Conservation (phyloP, 2,113 vertebrate genomes). For the Coptodon bakossiorum region DNA sequence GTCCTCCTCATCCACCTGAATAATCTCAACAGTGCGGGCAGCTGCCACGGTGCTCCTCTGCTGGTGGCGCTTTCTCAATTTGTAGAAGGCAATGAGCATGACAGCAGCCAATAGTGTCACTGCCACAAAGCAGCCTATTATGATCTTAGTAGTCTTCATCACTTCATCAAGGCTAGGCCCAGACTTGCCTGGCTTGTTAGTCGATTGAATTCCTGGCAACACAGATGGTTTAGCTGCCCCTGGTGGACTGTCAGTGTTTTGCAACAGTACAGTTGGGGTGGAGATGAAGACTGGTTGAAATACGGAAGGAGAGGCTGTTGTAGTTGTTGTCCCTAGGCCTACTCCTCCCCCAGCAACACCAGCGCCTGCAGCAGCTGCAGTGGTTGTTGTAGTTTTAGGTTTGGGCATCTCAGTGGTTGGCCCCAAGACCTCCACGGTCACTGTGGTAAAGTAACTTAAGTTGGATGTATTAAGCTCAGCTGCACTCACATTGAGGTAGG, state of each 20-base stretch:
- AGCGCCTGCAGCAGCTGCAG: slow-evolving; percentile 35
- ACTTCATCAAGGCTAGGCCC: slow-evolving; percentile 93
- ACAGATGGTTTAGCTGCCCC: slow-evolving; percentile 67
- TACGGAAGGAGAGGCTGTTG: slow-evolving; percentile 84
- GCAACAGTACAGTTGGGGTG: slow-evolving; percentile 89
- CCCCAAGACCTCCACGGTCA: slow-evolving; percentile 91
- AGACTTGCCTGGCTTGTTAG: slow-evolving; percentile 73
- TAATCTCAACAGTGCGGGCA: slow-evolving; percentile 91
- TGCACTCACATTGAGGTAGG: slow-evolving; percentile 94
- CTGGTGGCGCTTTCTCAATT: slow-evolving; percentile 94
- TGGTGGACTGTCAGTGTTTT: slow-evolving; percentile 81
- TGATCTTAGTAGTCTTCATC: slow-evolving; percentile 99
- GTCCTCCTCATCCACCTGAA: slow-evolving; percentile 93
- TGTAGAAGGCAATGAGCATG: slow-evolving; percentile 98
- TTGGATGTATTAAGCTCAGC: slow-evolving; percentile 97
- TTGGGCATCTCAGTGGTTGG: slow-evolving; percentile 85
- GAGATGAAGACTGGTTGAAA: slow-evolving; percentile 95
- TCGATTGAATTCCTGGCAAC: slow-evolving; percentile 73
- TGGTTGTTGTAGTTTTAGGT: slow-evolving; percentile 81
- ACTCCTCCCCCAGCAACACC: slow-evolving; percentile 49
- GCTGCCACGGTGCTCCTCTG: slow-evolving; percentile 90
- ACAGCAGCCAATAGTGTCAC: slow-evolving; percentile 92
- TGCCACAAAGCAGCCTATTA: slow-evolving; percentile 97
- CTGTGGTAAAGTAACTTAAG: slow-evolving; percentile 96
- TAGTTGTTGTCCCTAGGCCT: slow-evolving; percentile 61